phyloP scores from a whole-genome alignment of 2,888 invertebrate genomes.

The Platycnemis pennipes region DNA sequence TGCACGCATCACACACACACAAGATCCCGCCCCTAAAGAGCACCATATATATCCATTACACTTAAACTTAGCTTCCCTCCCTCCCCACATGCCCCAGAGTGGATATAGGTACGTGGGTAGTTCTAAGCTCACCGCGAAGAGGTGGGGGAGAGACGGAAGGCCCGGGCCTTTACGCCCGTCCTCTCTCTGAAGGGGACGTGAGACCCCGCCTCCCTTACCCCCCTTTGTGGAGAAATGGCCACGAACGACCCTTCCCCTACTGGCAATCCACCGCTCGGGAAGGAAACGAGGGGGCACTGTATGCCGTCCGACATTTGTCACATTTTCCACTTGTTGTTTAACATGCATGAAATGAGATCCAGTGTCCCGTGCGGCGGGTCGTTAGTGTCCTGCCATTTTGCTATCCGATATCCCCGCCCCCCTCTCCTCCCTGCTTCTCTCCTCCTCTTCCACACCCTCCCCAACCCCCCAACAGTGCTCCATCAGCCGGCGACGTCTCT shows the following conservation, averaged over 20 bases:
- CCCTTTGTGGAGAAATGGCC: not conserved
- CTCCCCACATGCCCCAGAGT: too few species aligned
- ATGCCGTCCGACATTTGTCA: conserved; percentile 44
- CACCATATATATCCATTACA: conserved; percentile 3
- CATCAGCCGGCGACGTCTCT: not conserved
- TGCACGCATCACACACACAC: not conserved
- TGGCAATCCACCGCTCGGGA: not conserved
- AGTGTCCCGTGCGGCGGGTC: not conserved
- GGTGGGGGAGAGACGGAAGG: not conserved
- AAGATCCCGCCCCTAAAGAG: not conserved
- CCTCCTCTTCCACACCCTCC: not conserved
- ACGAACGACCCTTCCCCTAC: not conserved
- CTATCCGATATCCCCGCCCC: not conserved
- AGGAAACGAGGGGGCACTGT: not conserved
- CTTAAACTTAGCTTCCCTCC: conserved; percentile 14
- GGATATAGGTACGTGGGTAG: not conserved
- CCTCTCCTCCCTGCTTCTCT: not conserved
- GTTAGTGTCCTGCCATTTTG: not conserved
- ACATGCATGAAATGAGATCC: conserved; percentile 59
- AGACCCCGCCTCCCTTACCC: not conserved
- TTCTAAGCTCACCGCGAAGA: not conserved
- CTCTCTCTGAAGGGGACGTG: too few species aligned
- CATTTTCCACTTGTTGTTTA: conserved; percentile 54
- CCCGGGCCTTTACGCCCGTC: too few species aligned
- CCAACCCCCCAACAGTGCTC: too few species aligned